These are phyloP conservation scores for Callyntrura guangdongensis DNA, from an alignment of 2,888 invertebrate species.

Conservation along the genomic window DNA sequence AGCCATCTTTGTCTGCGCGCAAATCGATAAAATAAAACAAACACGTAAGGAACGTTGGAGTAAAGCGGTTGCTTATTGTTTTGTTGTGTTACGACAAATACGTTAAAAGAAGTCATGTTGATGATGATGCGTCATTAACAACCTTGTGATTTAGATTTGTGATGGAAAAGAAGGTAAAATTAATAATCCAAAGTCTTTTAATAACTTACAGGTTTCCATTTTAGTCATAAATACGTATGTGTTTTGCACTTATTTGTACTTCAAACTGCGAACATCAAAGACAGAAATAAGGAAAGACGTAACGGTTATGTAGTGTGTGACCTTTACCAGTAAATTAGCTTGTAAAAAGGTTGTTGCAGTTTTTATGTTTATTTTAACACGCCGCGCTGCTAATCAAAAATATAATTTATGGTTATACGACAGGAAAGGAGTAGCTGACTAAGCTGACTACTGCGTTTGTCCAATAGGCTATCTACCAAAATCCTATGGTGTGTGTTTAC, in stretches of 20 bases:
- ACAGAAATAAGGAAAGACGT: background rate
- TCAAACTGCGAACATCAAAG: background rate
- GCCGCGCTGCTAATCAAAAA: constrained; percentile 21
- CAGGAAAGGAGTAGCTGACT: background rate
- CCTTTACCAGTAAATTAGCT: constrained; percentile 60
- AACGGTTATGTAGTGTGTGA: constrained; percentile 28
- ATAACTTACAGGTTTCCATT: constrained; percentile 14
- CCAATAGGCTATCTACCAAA: too few species aligned
- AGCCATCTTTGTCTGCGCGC: background rate
- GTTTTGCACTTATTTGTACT: background rate
- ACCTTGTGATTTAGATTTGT: constrained; percentile 39
- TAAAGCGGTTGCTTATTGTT: too few species aligned
- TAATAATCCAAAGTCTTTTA: constrained; percentile 24
- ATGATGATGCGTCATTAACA: constrained; percentile 5
- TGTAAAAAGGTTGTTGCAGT: background rate
- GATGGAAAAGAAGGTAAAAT: background rate
- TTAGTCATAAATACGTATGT: constrained; percentile 1
- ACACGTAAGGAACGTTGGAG: background rate
- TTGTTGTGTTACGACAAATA: too few species aligned
- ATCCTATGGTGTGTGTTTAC: background rate
- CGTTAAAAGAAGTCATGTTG: background rate
- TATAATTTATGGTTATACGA: constrained; percentile 19
- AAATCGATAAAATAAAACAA: background rate
- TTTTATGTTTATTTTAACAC: constrained; percentile 39
- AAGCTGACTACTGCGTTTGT: constrained; percentile 6